These are phyloP conservation scores for Araneus ventricosus DNA, from an alignment of 1,140 invertebrate genomes.

Conservation along the genomic window DNA sequence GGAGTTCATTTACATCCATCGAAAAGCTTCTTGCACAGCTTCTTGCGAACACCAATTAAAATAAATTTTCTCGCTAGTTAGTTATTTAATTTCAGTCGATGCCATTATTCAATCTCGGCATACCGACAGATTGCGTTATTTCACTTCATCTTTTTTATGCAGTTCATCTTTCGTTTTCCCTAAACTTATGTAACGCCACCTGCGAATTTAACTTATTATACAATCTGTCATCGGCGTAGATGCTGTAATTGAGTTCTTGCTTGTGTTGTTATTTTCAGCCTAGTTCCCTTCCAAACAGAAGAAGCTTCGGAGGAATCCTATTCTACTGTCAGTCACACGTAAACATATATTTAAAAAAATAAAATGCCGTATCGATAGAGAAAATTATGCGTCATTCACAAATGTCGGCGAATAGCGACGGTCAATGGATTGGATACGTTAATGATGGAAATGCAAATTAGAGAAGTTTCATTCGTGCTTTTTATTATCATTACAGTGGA, in stretches of 20 bases:
- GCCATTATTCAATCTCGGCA: neutral
- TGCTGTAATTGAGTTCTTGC: neutral
- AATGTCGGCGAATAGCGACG: neutral
- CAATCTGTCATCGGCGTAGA: neutral
- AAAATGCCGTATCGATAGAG: neutral
- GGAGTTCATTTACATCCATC: neutral
- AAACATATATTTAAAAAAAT: neutral
- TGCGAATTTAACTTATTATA: constrained; percentile 25
- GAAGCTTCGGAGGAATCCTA: neutral
- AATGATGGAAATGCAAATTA: constrained; percentile 4
- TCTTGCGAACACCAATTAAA: neutral
- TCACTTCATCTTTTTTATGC: neutral
- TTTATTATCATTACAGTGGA: neutral
- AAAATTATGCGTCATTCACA: constrained; percentile 2
- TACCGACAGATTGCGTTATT: neutral
- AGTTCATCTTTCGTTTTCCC: neutral
- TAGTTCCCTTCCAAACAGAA: neutral
- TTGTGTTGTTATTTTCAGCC: neutral
- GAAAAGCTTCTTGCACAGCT: neutral
- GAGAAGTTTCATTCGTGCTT: neutral
- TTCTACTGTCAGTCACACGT: neutral
- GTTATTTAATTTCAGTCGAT: neutral
- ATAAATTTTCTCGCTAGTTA: neutral
- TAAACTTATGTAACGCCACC: neutral
- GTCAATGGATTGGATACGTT: neutral